A percentile compares a stretch with the other conserved stretches of the same genome.
phyloP scores from a whole-genome alignment of 2,888 invertebrate species.

The Endomychus coccineus region DNA sequence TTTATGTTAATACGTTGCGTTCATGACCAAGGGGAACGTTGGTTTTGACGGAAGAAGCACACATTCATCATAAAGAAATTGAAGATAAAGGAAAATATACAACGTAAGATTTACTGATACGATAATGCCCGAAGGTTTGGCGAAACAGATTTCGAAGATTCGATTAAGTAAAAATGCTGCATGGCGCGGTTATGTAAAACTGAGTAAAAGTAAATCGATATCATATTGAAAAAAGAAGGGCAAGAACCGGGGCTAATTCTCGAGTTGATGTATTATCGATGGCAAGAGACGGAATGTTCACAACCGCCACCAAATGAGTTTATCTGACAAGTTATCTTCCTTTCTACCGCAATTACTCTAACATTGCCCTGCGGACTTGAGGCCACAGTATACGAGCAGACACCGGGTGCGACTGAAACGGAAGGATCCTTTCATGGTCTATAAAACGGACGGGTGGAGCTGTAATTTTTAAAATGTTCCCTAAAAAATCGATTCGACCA shows the following conservation, averaged over 20 bases:
- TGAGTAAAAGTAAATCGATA: background rate
- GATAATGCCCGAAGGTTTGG: too few species aligned
- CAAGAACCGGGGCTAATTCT: slow-evolving; percentile 25
- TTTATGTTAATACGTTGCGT: too few species aligned
- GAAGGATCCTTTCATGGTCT: slow-evolving; percentile 28
- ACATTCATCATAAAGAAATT: too few species aligned
- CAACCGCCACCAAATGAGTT: slow-evolving; percentile 34
- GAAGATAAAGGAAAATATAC: too few species aligned
- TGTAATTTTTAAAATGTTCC: slow-evolving; percentile 32
- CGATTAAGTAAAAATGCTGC: too few species aligned
- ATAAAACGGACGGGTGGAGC: slow-evolving; percentile 33
- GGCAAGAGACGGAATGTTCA: slow-evolving; percentile 24
- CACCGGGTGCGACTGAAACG: slow-evolving; percentile 15
- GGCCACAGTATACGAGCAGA: slow-evolving; percentile 12
- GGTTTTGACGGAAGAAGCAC: too few species aligned
- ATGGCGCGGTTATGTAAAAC: too few species aligned
- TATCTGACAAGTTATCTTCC: slow-evolving; percentile 37
- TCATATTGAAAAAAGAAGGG: slow-evolving; percentile 10
- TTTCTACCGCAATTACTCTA: slow-evolving; percentile 39
- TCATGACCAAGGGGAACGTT: too few species aligned
- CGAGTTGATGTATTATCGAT: slow-evolving; percentile 26
- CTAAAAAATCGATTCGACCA: slow-evolving; percentile 31
- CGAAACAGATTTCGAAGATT: too few species aligned
- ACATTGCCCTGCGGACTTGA: slow-evolving; percentile 33
- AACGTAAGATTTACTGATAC: too few species aligned